Base-by-base conservation (phyloP, 1,140 invertebrate genomes). In the Ladona fulva region DNA sequence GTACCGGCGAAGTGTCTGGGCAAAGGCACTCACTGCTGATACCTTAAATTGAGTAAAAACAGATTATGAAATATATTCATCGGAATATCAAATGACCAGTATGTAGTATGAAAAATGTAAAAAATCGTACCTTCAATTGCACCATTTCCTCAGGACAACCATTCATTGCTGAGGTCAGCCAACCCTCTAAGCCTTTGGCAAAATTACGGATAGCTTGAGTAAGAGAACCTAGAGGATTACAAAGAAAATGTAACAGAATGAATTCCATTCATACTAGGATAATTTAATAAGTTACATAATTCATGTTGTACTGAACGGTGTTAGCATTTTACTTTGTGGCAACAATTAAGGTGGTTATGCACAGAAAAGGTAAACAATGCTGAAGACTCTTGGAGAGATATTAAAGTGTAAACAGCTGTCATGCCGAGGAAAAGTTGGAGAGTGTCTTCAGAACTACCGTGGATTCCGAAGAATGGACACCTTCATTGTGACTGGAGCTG, bases 131-230 rank as follows among this genome's bases (percentile, higher is more conserved):
- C 88, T 97, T 97, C 75, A 94, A 92, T 80, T 93, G 90, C 76
- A 94, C 89, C 87, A 98, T 92, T 81, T 91, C 90, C 79, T 92
- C 89, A 24, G 96, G 95, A 81, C 94, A 95, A 24, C 93, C 95
- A 81, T 89, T 87, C 91, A 97, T 94, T 44, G 96, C 94, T 80
- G 91, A 90, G 77, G 92, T 92, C 78, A 99, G 86, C 92, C 95
- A 96, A 42, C 90, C 90, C 86, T 97, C 95, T 77, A 97, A 86
- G 84, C 92, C 93, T 87, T 97, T 97, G 22, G 94, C 94, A 88
- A 98, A 97, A 86, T 95, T 96, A 78, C 96, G 88, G 79, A 98
- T 96, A 24, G 93, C 93, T 83, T 98, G 97, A 24, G 97, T 98
- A 79, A 99, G 86, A 42, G 95, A 91, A 83, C 94, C 91, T 91